Conservation (phyloP, 2,888 invertebrate species). For the Nymphalis c-album region DNA sequence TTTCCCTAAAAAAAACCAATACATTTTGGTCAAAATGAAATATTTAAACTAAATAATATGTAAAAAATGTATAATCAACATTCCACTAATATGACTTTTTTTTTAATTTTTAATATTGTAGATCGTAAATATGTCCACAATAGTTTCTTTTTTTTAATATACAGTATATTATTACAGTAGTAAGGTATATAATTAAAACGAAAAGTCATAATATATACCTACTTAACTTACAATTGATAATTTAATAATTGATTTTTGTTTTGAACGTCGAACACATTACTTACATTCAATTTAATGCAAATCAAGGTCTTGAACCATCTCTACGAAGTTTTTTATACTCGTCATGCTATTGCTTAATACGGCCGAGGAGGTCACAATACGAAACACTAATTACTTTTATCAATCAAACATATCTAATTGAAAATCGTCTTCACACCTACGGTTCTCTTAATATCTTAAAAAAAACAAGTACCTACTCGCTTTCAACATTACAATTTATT, state of each 20-base stretch:
- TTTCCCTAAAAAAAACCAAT: no score
- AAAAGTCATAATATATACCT: not conserved
- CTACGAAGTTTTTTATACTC: slow-evolving; percentile 25
- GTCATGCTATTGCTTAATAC: slow-evolving; percentile 17
- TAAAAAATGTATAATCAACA: no score
- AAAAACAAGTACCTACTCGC: not conserved
- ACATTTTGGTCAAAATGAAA: no score
- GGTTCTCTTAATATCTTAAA: not conserved
- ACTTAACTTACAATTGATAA: slow-evolving; percentile 1
- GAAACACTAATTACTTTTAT: slow-evolving; percentile 26
- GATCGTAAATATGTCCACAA: no score
- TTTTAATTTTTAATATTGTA: no score
- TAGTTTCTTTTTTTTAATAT: no score
- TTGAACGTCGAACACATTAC: slow-evolving; percentile 11
- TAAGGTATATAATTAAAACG: not conserved
- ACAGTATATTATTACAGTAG: no score
- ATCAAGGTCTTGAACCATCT: slow-evolving; percentile 50
- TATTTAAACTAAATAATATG: no score
- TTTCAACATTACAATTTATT: not conserved
- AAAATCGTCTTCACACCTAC: slow-evolving; percentile 7
- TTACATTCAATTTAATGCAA: slow-evolving; percentile 42
- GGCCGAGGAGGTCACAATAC: slow-evolving; percentile 10
- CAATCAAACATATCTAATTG: slow-evolving; percentile 15
- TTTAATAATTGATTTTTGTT: slow-evolving; percentile 8
- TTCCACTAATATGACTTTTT: no score